A percentile compares a stretch with the other conserved stretches of the same genome.
These are phyloP conservation scores for Sinocyclocheilus maitianheensis DNA, from an alignment of 2,113 vertebrate species.

Conservation along the genomic window DNA sequence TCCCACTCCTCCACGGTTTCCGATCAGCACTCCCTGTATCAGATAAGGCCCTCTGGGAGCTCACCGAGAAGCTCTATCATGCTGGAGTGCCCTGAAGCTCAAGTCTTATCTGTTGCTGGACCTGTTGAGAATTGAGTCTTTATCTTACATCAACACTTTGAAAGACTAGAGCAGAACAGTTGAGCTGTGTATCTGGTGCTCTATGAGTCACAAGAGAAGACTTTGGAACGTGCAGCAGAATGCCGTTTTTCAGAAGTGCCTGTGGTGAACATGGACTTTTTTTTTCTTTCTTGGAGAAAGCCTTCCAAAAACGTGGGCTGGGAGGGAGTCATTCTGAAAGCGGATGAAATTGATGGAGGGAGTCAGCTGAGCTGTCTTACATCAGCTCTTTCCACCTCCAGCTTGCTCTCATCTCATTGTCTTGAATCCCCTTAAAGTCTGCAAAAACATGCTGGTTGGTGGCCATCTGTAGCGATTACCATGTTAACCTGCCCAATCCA, in stretches of 20 bases:
- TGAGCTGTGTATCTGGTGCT: constrained; percentile 51
- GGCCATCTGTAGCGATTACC: constrained; percentile 48
- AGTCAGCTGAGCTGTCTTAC: constrained; percentile 36
- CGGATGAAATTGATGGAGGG: constrained; percentile 38
- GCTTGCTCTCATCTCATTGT: constrained; percentile 53
- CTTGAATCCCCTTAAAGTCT: constrained; percentile 55
- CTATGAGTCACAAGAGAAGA: constrained; percentile 27
- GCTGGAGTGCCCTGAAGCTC: constrained; percentile 61
- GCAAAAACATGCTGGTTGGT: constrained; percentile 61
- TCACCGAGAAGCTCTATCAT: constrained; percentile 61
- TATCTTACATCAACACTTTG: constrained; percentile 66
- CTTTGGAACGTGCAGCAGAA: constrained; percentile 3
- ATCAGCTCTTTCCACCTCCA: constrained; percentile 50
- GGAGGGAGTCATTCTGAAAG: not conserved
- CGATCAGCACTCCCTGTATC: constrained; percentile 63
- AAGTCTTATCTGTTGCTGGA: constrained; percentile 65
- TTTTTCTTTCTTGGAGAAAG: constrained; percentile 9
- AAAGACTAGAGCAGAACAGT: constrained; percentile 55
- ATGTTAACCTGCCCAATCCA: constrained; percentile 30
- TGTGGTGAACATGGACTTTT: not conserved
- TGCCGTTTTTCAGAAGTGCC: constrained; percentile 20
- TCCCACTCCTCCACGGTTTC: constrained; percentile 52
- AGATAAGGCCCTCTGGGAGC: constrained; percentile 62
- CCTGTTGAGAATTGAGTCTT: constrained; percentile 59
- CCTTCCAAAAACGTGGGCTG: constrained; percentile 19